phyloP scores from a whole-genome alignment of 2,888 invertebrate genomes.

The Poecilobothrus nobilitatus region DNA sequence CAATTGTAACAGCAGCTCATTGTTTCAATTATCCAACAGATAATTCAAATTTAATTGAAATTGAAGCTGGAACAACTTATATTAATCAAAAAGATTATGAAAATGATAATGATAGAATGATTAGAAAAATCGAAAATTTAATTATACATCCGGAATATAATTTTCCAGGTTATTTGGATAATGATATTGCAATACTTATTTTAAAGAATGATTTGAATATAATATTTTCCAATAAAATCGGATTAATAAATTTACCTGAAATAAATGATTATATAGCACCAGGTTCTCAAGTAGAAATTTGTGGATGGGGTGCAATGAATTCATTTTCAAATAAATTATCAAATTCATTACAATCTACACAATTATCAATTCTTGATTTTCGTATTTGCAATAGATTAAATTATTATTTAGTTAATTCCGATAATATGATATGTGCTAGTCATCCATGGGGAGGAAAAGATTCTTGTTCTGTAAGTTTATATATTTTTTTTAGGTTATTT shows the following conservation, averaged over 20 bases:
- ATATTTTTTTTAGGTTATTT: no score
- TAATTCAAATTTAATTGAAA: background rate
- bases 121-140: background rate
- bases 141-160: background rate
- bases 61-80: background rate
- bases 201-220: background rate
- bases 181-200: background rate
- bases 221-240: background rate
- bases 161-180: background rate
- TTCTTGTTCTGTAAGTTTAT: background rate
- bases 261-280: background rate
- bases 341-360: background rate
- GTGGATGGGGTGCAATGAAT: background rate
- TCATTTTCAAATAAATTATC: background rate
- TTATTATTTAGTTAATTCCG: background rate
- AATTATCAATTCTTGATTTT: background rate
- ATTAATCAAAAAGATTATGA: background rate
- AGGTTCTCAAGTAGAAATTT: background rate
- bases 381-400: background rate
- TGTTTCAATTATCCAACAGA: background rate
- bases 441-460: background rate
- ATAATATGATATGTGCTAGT: conserved; percentile 1
- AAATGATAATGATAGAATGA: background rate
- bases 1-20: background rate
- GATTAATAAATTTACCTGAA: background rate